These are phyloP conservation scores for Pluvialis apricaria DNA, from an alignment of 2,113 vertebrate species.

Conservation along the genomic window DNA sequence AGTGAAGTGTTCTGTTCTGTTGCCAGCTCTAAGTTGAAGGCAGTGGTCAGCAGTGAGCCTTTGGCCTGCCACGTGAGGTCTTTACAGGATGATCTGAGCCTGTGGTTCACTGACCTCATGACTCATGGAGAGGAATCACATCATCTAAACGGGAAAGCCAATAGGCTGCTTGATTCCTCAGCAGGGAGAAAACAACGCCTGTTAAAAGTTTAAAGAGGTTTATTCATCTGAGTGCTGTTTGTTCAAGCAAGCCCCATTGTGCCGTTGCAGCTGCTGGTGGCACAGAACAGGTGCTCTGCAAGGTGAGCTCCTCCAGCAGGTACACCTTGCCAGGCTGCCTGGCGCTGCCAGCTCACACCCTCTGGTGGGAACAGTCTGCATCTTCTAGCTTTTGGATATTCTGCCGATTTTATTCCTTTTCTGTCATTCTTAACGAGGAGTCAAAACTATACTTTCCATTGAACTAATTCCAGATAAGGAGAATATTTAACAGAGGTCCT, in stretches of 20 bases:
- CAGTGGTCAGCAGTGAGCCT: background rate
- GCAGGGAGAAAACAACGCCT: background rate
- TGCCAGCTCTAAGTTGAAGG: background rate
- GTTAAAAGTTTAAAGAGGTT: background rate
- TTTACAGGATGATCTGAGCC: background rate
- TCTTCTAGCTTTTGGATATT: background rate
- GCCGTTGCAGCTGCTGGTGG: background rate
- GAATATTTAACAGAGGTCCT: background rate
- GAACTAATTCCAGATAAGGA: background rate
- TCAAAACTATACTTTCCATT: background rate
- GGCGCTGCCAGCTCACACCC: background rate
- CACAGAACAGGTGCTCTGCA: background rate
- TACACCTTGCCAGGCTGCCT: too few relatives aligned
- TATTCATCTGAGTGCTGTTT: background rate
- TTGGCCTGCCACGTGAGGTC: fast-evolving
- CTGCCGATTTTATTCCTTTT: fast-evolving
- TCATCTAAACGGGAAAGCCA: too few relatives aligned
- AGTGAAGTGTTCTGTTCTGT: background rate
- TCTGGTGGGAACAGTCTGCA: background rate
- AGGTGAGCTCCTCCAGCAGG: background rate
- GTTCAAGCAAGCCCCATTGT: background rate
- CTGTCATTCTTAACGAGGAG: fast-evolving
- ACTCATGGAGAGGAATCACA: background rate
- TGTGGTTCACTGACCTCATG: background rate
- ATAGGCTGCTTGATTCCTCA: background rate